Evolutionary conservation across 2,113 vertebrate species (phyloP).

Genomic region (Pampusana beccarii): DNA sequence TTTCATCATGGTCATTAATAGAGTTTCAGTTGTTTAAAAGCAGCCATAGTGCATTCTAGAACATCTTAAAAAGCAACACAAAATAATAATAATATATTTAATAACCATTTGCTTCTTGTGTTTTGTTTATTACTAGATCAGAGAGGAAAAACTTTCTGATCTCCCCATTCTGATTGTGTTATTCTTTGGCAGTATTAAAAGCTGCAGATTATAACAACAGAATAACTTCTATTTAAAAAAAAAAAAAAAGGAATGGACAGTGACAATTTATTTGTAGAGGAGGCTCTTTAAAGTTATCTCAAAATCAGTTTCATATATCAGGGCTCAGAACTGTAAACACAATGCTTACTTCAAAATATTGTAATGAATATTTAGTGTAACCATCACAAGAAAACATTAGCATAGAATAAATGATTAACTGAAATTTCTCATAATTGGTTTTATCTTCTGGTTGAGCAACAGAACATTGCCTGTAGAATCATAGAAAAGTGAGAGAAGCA

Average conservation of each 20-base stretch:
- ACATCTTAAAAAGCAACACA: not conserved
- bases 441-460: not conserved
- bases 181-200: not conserved
- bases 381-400: not conserved
- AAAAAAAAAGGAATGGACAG: too few relatives aligned
- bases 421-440: not conserved
- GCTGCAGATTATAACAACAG: not conserved
- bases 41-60: not conserved
- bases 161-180: not conserved
- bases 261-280: not conserved
- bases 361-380: not conserved
- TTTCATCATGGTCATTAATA: not conserved
- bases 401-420: not conserved
- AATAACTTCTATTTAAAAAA: not conserved
- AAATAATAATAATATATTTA: not conserved
- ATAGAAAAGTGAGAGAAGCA: not conserved
- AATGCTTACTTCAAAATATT: not conserved
- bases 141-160: not conserved
- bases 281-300: not conserved
- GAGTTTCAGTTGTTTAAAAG: not conserved
- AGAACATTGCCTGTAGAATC: not conserved
- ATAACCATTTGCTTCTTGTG: not conserved
- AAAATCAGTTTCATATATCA: not conserved
- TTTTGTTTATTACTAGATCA: not conserved
- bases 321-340: not conserved